Evolutionary conservation across 2,888 invertebrate genomes (phyloP).

Genomic region (Temnothorax rugatulus): DNA sequence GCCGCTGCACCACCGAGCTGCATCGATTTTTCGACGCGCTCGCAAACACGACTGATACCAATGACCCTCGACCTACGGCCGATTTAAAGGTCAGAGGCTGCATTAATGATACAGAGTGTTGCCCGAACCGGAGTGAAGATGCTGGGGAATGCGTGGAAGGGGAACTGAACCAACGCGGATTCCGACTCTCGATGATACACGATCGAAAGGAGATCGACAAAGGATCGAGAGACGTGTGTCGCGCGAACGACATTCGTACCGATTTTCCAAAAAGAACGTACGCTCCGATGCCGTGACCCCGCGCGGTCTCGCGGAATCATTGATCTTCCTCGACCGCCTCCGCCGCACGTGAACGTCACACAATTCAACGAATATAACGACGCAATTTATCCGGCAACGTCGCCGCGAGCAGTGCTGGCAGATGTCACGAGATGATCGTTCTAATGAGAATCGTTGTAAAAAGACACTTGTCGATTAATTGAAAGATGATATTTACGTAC

Average conservation of each 20-base stretch:
- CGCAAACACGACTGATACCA: constrained; percentile 67
- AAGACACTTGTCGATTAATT: not conserved
- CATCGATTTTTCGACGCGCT: constrained; percentile 69
- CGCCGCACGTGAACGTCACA: constrained; percentile 64
- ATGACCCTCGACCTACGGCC: constrained; percentile 74
- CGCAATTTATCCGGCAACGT: constrained; percentile 63
- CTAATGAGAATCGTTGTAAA: not conserved
- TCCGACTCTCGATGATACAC: not conserved
- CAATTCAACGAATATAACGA: constrained; percentile 54
- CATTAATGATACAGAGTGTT: constrained; percentile 29
- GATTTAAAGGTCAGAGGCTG: constrained; percentile 73
- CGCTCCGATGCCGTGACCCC: not conserved
- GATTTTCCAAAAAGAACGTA: constrained; percentile 37
- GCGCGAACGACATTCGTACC: constrained; percentile 20
- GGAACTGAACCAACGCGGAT: not conserved
- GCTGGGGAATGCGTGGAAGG: not conserved
- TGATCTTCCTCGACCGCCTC: constrained; percentile 70
- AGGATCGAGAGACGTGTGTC: constrained; percentile 20
- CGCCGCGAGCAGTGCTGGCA: constrained; percentile 8
- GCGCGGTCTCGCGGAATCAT: constrained; percentile 71
- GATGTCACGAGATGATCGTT: constrained; percentile 47
- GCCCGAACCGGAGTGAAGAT: not conserved
- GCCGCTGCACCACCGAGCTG: constrained; percentile 59
- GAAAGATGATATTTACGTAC: not conserved
- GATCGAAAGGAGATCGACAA: not conserved